Conservation (phyloP, 30 jellyfish, hydroid and myxozoan genomes). For the Aurelia aurita region DNA sequence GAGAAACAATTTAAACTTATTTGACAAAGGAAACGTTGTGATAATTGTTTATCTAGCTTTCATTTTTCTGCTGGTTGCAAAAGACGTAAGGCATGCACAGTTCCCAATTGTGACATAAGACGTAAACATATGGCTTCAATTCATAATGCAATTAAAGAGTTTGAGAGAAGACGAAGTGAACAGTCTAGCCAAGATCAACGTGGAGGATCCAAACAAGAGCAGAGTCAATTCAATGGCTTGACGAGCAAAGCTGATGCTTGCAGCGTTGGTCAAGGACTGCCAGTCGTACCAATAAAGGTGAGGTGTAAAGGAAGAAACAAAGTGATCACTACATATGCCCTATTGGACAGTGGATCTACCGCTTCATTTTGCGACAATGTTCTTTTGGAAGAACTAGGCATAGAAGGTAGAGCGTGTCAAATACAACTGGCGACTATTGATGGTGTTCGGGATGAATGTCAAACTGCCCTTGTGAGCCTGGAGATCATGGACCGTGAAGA, state of each 20-base stretch:
- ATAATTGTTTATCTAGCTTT: slow-evolving; percentile 36
- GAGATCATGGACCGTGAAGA: slow-evolving; percentile 21
- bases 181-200: background rate
- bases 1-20: slow-evolving; percentile 10
- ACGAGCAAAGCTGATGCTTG: background rate
- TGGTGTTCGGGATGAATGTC: slow-evolving; percentile 17
- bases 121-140: slow-evolving; percentile 23
- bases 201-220: background rate
- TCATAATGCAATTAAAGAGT: slow-evolving; percentile 17
- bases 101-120: slow-evolving; percentile 14
- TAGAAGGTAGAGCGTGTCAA: slow-evolving; percentile 16
- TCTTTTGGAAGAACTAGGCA: slow-evolving; percentile 18
- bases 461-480: slow-evolving; percentile 9
- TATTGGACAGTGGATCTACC: slow-evolving; percentile 34
- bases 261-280: slow-evolving; percentile 38
- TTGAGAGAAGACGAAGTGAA: slow-evolving; percentile 9
- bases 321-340: slow-evolving; percentile 13
- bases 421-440: slow-evolving; percentile 5
- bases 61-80: slow-evolving; percentile 51
- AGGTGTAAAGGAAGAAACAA: slow-evolving; percentile 15
- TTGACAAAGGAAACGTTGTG: slow-evolving; percentile 27
- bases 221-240: background rate
- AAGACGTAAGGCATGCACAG: slow-evolving; percentile 31
- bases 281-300: slow-evolving; percentile 37
- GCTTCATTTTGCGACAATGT: slow-evolving; percentile 31